A percentile compares a stretch with the other conserved stretches of the same genome.
phyloP scores from a whole-genome alignment of 2,888 invertebrate species.

The Spatulosminthurus flaviceps region DNA sequence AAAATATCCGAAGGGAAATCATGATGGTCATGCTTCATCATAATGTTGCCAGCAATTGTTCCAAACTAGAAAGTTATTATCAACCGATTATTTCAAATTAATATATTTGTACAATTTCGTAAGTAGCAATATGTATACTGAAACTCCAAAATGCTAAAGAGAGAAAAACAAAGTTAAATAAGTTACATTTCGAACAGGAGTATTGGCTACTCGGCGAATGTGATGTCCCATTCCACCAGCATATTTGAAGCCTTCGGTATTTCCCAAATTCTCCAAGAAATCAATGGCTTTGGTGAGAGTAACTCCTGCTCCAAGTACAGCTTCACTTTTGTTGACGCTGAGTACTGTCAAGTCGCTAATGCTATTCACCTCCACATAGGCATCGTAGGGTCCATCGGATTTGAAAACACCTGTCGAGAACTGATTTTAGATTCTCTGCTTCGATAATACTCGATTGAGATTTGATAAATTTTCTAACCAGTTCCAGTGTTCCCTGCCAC shows the following conservation, averaged over 20 bases:
- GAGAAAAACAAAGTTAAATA: no score
- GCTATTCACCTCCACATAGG: slow-evolving; percentile 74
- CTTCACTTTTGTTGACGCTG: slow-evolving; percentile 64
- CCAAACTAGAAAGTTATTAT: slow-evolving; percentile 68
- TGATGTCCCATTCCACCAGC: slow-evolving; percentile 72
- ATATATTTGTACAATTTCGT: no score
- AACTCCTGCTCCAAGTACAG: slow-evolving; percentile 72
- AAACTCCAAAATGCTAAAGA: no score
- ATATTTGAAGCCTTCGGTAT: slow-evolving; percentile 70
- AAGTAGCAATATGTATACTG: no score
- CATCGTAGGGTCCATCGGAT: slow-evolving; percentile 67
- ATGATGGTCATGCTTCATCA: slow-evolving; percentile 74
- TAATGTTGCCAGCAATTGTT: slow-evolving; percentile 76
- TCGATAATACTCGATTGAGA: neutral
- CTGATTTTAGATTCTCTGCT: neutral
- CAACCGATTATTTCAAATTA: no score
- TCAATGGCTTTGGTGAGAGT: slow-evolving; percentile 71
- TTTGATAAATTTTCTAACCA: slow-evolving; percentile 69
- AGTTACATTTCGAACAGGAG: slow-evolving; percentile 74
- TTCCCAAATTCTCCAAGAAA: slow-evolving; percentile 64
- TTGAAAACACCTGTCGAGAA: slow-evolving; percentile 68
- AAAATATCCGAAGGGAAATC: slow-evolving; percentile 79
- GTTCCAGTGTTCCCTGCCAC: slow-evolving; percentile 80
- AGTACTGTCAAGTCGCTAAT: slow-evolving; percentile 70
- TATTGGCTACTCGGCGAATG: slow-evolving; percentile 76